phyloP scores from a whole-genome alignment of 2,888 invertebrate genomes.

The Drosophila subsilvestris region DNA sequence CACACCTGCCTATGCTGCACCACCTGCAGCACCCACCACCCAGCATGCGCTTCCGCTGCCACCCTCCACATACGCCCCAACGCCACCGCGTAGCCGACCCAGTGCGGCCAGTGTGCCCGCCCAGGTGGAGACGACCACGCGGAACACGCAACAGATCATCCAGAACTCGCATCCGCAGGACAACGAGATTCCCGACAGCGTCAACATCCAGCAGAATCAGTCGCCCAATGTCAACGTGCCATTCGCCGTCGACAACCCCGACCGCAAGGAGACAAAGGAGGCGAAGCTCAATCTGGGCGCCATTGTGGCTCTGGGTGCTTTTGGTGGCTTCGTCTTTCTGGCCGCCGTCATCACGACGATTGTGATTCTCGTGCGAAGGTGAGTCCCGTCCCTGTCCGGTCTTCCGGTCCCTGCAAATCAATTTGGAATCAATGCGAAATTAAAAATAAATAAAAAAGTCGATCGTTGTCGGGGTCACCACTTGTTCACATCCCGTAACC shows the following conservation, averaged over 20 bases:
- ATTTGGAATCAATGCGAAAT: slow-evolving; percentile 15
- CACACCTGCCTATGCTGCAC: slow-evolving; percentile 82
- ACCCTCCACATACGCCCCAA: slow-evolving; percentile 57
- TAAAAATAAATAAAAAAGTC: slow-evolving; percentile 16
- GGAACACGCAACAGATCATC: slow-evolving; percentile 85
- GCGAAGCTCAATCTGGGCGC: slow-evolving; percentile 93
- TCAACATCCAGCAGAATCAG: slow-evolving; percentile 86
- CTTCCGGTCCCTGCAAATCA: slow-evolving; percentile 2
- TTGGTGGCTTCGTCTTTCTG: slow-evolving; percentile 95
- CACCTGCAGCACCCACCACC: slow-evolving; percentile 67
- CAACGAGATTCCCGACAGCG: slow-evolving; percentile 88
- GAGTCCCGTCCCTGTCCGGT: slow-evolving; percentile 58
- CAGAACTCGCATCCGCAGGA: slow-evolving; percentile 91
- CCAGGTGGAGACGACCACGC: slow-evolving; percentile 74
- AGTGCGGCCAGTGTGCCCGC: slow-evolving; percentile 37
- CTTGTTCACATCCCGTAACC: slow-evolving; percentile 12
- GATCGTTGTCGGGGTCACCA: slow-evolving; percentile 45
- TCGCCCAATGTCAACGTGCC: slow-evolving; percentile 89
- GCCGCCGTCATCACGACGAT: slow-evolving; percentile 95
- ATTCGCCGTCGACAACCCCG: slow-evolving; percentile 86
- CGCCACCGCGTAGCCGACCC: slow-evolving; percentile 65
- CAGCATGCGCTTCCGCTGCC: slow-evolving; percentile 18
- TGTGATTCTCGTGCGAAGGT: slow-evolving; percentile 95
- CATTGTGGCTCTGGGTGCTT: slow-evolving; percentile 94
- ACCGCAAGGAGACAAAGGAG: slow-evolving; percentile 85